phyloP scores from a whole-genome alignment of 37 sponge, comb jelly and placozoan species.

The Aplysina aerophoba region DNA sequence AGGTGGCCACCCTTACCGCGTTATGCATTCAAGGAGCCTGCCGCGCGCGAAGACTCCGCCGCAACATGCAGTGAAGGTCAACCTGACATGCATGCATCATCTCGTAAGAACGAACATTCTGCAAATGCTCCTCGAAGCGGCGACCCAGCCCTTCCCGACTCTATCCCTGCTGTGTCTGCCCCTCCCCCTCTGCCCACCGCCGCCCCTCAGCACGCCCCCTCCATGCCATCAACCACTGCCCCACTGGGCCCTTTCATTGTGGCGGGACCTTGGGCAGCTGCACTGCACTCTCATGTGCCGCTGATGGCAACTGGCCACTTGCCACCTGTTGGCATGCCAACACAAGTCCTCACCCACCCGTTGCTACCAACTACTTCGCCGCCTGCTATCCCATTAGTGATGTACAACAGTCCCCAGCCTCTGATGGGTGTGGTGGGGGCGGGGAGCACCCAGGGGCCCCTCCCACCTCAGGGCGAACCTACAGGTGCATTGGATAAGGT shows the following conservation, averaged over 20 bases:
- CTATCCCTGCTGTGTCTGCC: neutral
- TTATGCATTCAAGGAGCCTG: too few species aligned
- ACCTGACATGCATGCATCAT: too few species aligned
- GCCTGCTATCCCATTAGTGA: neutral
- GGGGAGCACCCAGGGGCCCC: neutral
- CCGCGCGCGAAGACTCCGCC: too few species aligned
- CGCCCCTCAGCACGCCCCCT: neutral
- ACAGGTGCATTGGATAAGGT: too few species aligned
- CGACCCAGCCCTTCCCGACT: neutral
- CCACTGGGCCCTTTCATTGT: neutral
- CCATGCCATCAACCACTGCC: neutral
- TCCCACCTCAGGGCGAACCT: too few species aligned
- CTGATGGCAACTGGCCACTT: neutral
- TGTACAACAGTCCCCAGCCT: slow-evolving; percentile 6
- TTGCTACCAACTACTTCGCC: neutral
- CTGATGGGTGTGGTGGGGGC: too few species aligned
- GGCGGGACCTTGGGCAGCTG: slow-evolving; percentile 12
- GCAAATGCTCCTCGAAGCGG: neutral
- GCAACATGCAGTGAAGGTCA: too few species aligned
- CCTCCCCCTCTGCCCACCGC: neutral
- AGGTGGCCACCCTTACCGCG: too few species aligned
- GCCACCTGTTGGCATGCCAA: slow-evolving; percentile 12
- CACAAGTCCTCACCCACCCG: neutral
- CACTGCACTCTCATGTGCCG: slow-evolving; percentile 5
- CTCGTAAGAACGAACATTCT: neutral